Base-by-base conservation (phyloP, 2,888 invertebrate species). In the Leucophenga montana region DNA sequence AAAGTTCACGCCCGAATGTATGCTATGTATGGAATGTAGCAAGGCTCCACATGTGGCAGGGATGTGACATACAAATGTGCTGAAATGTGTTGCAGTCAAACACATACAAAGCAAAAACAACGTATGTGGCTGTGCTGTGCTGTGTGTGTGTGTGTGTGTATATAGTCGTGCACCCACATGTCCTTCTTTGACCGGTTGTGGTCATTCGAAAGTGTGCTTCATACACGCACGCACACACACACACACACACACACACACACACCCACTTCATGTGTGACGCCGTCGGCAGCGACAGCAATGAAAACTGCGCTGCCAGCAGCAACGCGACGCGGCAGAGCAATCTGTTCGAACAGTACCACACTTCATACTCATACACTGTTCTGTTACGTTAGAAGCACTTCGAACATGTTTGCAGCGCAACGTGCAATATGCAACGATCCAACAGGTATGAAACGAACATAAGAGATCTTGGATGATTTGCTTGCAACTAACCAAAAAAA, bases 141-240 rank as follows among this genome's bases (percentile, higher is more conserved):
- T n/a, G 22, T 64, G 46, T 64, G 64, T 64, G 27, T 46, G 64
- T 48, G 22, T 64, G 64, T 64, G 48, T 48, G 64, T 64, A 31
- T 16, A 18, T 50, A 27, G 16, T 20, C 1, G 13, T 6, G 22
- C 50, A 33, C 53, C 48, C 53, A 65, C 53, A 27, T 31, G 50
- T 48, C 59, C n/a, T 33, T 33, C 4, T 50, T 53, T 65, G 65
- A 65, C 65, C 65, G 65, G 31, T 65, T 31, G 65, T 65, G 65
- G 65, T 53, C 65, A 65, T 50, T 39, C 39, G 9, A 11, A 39
- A 39, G 39, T 11, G 11, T 48, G 64, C 64, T 64, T 20, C 48
- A 14, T 14, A 31, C 65, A 53, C 50, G 8, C 39, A 11, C 27
- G 4, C 4, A 27, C 27, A 3, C 27, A 27, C 27, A 2, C 65